Percentiles rank a stretch among this genome's conserved stretches.
Conservation (phyloP, 2,888 invertebrate species). For the Sylvicola cinctus region DNA sequence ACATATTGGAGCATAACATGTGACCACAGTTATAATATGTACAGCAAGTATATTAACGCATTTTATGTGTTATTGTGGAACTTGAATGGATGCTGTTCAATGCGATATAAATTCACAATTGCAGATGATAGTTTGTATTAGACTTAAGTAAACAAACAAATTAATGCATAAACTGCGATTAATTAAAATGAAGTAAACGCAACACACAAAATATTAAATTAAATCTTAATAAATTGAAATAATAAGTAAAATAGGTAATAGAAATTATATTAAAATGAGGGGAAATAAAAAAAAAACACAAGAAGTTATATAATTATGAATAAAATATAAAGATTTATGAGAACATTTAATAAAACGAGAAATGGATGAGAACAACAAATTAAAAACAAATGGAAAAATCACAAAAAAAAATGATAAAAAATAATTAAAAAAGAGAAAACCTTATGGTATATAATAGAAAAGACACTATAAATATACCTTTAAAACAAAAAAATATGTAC, state of each 20-base stretch:
- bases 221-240: too few relatives aligned
- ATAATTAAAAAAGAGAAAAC: constrained; percentile 8
- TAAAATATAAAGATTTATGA: constrained; percentile 1
- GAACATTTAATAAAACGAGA: constrained; percentile 1
- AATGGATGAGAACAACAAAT: constrained; percentile 1
- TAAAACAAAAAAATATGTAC: constrained; percentile 13
- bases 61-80: too few relatives aligned
- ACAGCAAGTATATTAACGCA: too few relatives aligned
- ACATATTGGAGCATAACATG: too few relatives aligned
- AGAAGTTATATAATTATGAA: background rate
- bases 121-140: too few relatives aligned
- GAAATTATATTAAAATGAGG: background rate
- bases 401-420: constrained; percentile 7
- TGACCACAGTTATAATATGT: too few relatives aligned
- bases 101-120: too few relatives aligned
- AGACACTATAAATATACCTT: constrained; percentile 13
- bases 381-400: constrained; percentile 4
- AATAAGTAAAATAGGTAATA: background rate
- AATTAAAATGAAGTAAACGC: too few relatives aligned
- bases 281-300: constrained; percentile 1
- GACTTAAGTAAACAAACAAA: too few relatives aligned
- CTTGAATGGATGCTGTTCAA: too few relatives aligned
- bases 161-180: too few relatives aligned
- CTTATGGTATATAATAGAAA: constrained; percentile 11
- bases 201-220: too few relatives aligned